Evolutionary conservation across 2,113 vertebrate species (phyloP), one percentile per base, ranked within the genome.

Genomic region (Anolis sagrei): DNA sequence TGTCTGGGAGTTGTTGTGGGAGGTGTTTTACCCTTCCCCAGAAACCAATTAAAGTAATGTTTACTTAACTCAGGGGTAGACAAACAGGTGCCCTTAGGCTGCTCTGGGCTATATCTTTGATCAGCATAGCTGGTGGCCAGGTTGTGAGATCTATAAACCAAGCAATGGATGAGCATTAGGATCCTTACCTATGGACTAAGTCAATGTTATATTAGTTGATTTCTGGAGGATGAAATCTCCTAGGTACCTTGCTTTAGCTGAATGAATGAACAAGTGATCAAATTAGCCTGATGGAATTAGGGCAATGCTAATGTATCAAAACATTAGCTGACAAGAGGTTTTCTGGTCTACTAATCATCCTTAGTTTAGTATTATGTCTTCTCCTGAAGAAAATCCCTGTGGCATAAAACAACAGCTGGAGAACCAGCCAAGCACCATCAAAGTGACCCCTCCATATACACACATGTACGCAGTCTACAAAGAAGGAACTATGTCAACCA

Each of bases 231-330:
- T 91, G 83, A 90, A 13, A 4, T 21, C 34, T 84, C 48, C 87
- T 92, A 90, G 86, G 88, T 87, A 90, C 91, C 91, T 90, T 93
- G 86, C 83, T 75, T 95, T 92, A 93, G 87, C 86, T 87, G 93
- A 88, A 92, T 87, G 93, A 88, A 92, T 89, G 93, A 90, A 88
- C 90, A 93, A 92, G 92, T 93, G 89, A 90, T 86, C 92, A 92
- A 95, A 94, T 95, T 93, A 94, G 86, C 91, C 82, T 80, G 90
- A 92, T 86, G 89, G 84, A 82, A 93, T 94, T 94, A 95, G 84
- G 70, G 54, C 69, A 73, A 86, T 84, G 81, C 36, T 92, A 89
- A 89, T 83, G 91, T 87, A 84, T 66, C 79, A 89, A 92, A 81
- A 75, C 81, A 62, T 76, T 88, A 90, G 86, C 87, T 90, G 86